A percentile compares a stretch with the other conserved stretches of the same genome.
Conservation (phyloP, 2,797 vertebrate species). For the Xerus rutilus region DNA sequence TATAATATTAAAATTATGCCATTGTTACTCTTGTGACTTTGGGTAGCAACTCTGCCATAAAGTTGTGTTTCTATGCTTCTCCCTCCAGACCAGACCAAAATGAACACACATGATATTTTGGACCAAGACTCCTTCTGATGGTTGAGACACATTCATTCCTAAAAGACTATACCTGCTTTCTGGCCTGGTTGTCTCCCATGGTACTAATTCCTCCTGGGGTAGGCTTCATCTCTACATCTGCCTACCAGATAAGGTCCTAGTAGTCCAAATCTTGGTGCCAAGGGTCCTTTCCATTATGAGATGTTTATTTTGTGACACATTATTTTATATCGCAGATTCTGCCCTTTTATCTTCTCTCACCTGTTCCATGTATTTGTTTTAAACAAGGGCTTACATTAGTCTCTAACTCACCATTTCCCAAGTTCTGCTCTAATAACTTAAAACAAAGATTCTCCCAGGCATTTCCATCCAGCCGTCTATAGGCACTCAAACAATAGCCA, state of each 20-base stretch:
- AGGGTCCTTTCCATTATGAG: neutral
- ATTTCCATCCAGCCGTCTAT: neutral
- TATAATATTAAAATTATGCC: neutral
- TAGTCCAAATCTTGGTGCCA: neutral
- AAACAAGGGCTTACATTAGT: neutral
- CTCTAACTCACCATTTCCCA: neutral
- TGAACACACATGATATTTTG: accelerated
- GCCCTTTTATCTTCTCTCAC: neutral
- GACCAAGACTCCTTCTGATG: no score
- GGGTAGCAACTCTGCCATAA: neutral
- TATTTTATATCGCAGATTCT: neutral
- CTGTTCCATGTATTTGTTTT: no score
- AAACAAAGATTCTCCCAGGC: neutral
- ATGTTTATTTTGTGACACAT: neutral
- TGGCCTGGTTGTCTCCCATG: neutral
- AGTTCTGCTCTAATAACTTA: neutral
- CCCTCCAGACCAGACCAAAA: neutral
- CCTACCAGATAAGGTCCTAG: neutral
- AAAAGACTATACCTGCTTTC: neutral
- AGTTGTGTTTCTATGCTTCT: neutral
- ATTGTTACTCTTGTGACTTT: neutral
- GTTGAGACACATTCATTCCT: neutral
- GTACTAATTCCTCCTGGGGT: neutral
- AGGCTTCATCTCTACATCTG: neutral
- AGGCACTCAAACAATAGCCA: neutral